Base-by-base conservation (phyloP, 1,140 invertebrate genomes). In the Olivierus martensii region DNA sequence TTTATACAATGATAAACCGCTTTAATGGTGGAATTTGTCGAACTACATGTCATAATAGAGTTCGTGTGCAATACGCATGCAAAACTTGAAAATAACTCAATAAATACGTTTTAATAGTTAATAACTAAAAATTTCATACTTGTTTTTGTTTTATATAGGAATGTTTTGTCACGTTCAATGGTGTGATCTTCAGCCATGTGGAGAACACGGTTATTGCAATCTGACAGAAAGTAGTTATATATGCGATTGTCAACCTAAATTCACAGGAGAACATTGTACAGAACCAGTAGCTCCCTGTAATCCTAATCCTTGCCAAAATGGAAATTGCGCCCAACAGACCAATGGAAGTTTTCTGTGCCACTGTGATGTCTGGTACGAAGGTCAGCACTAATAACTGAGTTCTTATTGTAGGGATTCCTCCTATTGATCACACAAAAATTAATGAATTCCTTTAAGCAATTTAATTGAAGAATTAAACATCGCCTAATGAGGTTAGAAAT, bases 311-410 rank as follows among this genome's bases (percentile, higher is more conserved):
- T 86, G 82, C 65, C 78, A 80, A 60, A 69, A 79, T 36, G 82
- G 83, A 9, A 73, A 75, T 38, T 86, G 83, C 64, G 53, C 52
- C 5, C 18, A 60, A 10, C 69, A 68, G 21, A 28, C 28, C 28
- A 76, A 77, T 55, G 75, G 74, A 11, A 69, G 70, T 0, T 84
- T 80, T 62, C 67, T 75, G 35, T 86, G 83, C 61, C 61, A 69
- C 48, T 84, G 82, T 63, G 77, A 81, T 63, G 79, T 80, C 0
- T 83, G 80, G 69, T 82, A 78, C 77, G 77, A 79, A 68, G 80
- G 80, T 75, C 56, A 59, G 62, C 14, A n/a, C 21, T n/a, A 41
- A 41, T 41, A 41, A 41, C 28, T 28, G 28, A 28, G 28, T 28
- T 28, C 28, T 28, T 28, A 28, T 28, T 28, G 28, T 28, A 28